Percentiles rank a stretch among this genome's conserved stretches.
These are phyloP conservation scores for Hyposmocoma kahamanoa DNA, from an alignment of 1,140 invertebrate genomes.

Conservation along the genomic window DNA sequence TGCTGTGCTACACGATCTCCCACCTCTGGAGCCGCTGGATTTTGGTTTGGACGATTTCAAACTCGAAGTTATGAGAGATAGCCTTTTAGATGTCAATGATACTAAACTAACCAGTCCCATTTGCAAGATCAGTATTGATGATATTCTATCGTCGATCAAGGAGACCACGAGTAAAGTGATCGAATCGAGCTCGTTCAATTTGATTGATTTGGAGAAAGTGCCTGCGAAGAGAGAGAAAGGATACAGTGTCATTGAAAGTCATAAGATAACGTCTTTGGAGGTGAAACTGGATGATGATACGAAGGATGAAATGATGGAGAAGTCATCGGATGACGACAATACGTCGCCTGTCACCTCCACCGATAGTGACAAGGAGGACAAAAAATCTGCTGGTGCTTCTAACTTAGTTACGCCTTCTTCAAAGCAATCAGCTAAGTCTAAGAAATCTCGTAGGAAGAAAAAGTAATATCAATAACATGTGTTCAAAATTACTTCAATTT, in stretches of 20 bases:
- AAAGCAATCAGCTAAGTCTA: slow-evolving; percentile 53
- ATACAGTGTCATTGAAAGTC: slow-evolving; percentile 55
- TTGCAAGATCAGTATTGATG: slow-evolving; percentile 63
- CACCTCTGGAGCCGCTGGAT: slow-evolving; percentile 59
- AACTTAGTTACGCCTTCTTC: slow-evolving; percentile 31
- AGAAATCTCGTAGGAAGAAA: slow-evolving; percentile 64
- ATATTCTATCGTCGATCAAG: slow-evolving; percentile 60
- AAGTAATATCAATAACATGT: slow-evolving; percentile 40
- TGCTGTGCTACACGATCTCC: slow-evolving; percentile 50
- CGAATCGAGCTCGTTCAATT: slow-evolving; percentile 52
- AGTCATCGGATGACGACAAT: slow-evolving; percentile 66
- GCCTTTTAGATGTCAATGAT: slow-evolving; percentile 51
- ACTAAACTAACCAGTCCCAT: slow-evolving; percentile 50
- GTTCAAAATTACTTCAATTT: slow-evolving; percentile 31
- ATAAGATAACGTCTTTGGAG: slow-evolving; percentile 59
- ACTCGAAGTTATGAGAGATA: slow-evolving; percentile 63
- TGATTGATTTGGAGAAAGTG: slow-evolving; percentile 59
- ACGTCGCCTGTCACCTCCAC: slow-evolving; percentile 53
- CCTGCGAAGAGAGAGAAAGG: slow-evolving; percentile 49
- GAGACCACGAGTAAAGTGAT: slow-evolving; percentile 43
- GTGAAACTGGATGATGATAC: slow-evolving; percentile 49
- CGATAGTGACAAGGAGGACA: slow-evolving; percentile 64
- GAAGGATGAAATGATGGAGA: slow-evolving; percentile 52
- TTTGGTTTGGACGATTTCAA: slow-evolving; percentile 63
- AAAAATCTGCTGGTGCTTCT: slow-evolving; percentile 30